Evolutionary conservation across 2,113 vertebrate genomes (phyloP).

Genomic region (Cygnus buccinator): DNA sequence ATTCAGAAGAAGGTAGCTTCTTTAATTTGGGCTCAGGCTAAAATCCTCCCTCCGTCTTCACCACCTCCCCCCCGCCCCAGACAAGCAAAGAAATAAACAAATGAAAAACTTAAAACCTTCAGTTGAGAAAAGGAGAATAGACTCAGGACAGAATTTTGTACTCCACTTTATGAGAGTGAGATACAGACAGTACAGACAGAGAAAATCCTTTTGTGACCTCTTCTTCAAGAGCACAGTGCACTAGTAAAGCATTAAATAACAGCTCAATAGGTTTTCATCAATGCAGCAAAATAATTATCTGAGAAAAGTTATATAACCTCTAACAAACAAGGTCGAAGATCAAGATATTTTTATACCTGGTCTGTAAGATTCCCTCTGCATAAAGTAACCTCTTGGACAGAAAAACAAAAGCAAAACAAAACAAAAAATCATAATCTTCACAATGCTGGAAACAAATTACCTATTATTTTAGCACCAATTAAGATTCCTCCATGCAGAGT

Average conservation of each 20-base stretch:
- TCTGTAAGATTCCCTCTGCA: not conserved
- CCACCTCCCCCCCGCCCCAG: too few relatives aligned
- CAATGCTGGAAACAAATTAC: not conserved
- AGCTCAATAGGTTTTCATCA: slow-evolving; percentile 25
- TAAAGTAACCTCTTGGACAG: not conserved
- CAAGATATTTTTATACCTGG: not conserved
- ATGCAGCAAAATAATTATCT: slow-evolving; percentile 24
- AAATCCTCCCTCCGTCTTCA: not conserved
- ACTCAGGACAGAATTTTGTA: not conserved
- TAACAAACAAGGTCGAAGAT: slow-evolving; percentile 6
- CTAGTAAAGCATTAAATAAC: not conserved
- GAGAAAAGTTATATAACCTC: not conserved
- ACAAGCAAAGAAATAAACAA: too few relatives aligned
- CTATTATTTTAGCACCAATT: not conserved
- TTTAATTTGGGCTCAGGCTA: not conserved
- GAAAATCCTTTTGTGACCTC: not conserved
- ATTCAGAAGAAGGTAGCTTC: not conserved
- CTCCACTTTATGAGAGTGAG: not conserved
- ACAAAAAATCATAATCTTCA: not conserved
- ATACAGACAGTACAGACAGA: not conserved
- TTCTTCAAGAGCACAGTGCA: not conserved
- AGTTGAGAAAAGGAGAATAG: not conserved
- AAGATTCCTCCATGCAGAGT: not conserved
- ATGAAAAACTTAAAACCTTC: not conserved
- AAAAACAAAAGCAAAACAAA: not conserved